Base-by-base conservation (phyloP, 53 echinoderm and acorn worm species). In the Temnopleurus reevesii region DNA sequence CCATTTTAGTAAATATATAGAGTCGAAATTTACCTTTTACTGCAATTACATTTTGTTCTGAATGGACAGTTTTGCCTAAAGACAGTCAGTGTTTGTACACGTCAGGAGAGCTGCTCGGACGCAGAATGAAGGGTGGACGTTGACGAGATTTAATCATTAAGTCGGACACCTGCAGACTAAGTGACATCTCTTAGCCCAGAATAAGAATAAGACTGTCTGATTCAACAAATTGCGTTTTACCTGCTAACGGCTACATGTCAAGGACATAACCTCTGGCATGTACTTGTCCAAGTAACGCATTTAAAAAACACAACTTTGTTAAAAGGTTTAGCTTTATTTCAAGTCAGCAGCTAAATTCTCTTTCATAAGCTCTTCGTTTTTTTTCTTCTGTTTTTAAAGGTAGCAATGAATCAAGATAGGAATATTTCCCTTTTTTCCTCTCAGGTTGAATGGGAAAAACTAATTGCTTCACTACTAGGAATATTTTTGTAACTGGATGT, bases 81-180 rank as follows among this genome's bases (percentile, higher is more conserved):
- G 71, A 30, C 63, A 4, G 63, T 5, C 63, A 63, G 29, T n/a
- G 71, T 41, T 38, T 71, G 71, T 71, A 41, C 23, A 41, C 5
- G 71, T 71, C 71, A 71, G 41, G 41, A 71, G 71, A 41, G 71
- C 21, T n/a, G 71, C 41, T 41, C 41, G 43, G 71, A 71, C 71
- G 15, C 36, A 41, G 41, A 23, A 1, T 41, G 71, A 71, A 19
- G 71, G 41, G 23, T 71, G 71, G 71, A 71, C 71, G 10, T 21
- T 7, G 41, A 43, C 41, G 71, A 19, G 43, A 71, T 71, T 71
- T 71, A n/a, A 71, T 71, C 43, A 71, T 71, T 71, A 71, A 12
- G n/a, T 21, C 0, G 34, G n/a, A 71, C 71, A 71, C 71, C 71
- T 71, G 71, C 71, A 71, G n/a, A 71, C 71, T 71, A 71, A 71